Base-by-base conservation (phyloP, 2,113 vertebrate genomes). In the Myrmophylax atrothorax region DNA sequence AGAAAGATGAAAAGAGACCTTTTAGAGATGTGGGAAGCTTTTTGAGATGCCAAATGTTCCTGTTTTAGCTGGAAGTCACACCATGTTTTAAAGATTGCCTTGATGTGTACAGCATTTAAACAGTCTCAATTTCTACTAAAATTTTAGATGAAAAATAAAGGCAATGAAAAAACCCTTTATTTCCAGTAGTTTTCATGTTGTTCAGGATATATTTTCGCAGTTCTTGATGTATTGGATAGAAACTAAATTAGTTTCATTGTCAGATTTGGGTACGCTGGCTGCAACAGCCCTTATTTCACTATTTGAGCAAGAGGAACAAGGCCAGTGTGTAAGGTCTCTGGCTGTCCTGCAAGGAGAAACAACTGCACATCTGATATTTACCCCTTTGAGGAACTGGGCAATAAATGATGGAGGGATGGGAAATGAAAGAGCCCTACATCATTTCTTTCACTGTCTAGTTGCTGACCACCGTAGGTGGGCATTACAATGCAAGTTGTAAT, bases 131-230 rank as follows among this genome's bases (percentile, higher is more conserved):
- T 83, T 83, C 70, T 86, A 76, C 62, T 91, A 89, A 85, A 85
- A 93, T 85, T 74, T 66, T 62, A 70, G 28, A 79, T 52, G 5
- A 93, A 87, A 94, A 88, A 73, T 93, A 94, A 97, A 93, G 58
- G 35, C 35, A 63, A 31, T 59, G 24, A 33, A 62, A 89, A 88
- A 89, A 44, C 3, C 7, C 53, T 10, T 66, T 64, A 8, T 37
- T 79, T 85, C 26, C 55, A 26, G 12, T 59, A n/a, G 7, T 76
- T 93, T 66, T 95, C 3, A 0, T 73, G 58, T 84, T 84, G 53
- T 82, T 82, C 33, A 49, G 62, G 26, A n/a, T 37, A 3, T 33
- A 10, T 78, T 89, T 87, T 94, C 76, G 50, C 42, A 69, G 12
- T 31, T 50, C 9, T 76, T 75, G 10, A 40, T 56, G 35, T 18